phyloP scores from a whole-genome alignment of 2,888 invertebrate genomes.

The Pristionchus mayeri region DNA sequence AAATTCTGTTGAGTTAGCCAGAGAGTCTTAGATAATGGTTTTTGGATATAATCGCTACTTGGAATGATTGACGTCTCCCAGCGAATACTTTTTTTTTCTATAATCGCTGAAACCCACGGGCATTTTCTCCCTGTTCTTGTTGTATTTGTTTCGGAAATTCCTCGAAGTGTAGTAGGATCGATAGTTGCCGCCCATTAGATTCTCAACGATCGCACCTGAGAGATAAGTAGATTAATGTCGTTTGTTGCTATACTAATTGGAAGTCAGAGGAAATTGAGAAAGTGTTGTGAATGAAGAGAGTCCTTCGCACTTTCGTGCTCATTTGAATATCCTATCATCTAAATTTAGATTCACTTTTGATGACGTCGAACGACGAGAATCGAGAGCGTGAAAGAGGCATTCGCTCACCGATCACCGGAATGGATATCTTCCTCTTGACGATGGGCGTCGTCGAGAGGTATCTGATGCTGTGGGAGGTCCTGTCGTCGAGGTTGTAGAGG shows the following conservation, averaged over 20 bases:
- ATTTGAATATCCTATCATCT: too few relatives aligned
- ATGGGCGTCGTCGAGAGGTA: constrained; percentile 93
- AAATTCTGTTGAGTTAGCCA: too few relatives aligned
- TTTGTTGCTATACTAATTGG: not conserved
- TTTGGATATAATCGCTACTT: too few relatives aligned
- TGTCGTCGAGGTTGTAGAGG: constrained; percentile 90
- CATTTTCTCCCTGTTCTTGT: constrained; percentile 50
- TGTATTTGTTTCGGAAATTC: constrained; percentile 83
- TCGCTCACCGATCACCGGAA: constrained; percentile 82
- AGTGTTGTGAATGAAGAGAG: too few relatives aligned
- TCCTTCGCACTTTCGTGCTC: too few relatives aligned
- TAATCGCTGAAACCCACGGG: not conserved
- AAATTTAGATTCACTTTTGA: too few relatives aligned
- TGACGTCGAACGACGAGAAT: too few relatives aligned
- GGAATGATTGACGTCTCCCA: too few relatives aligned
- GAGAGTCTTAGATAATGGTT: too few relatives aligned
- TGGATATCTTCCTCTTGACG: constrained; percentile 87
- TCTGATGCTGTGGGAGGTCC: constrained; percentile 98
- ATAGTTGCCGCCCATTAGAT: constrained; percentile 98
- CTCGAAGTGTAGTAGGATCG: constrained; percentile 93
- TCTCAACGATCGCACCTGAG: constrained; percentile 87
- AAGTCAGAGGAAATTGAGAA: too few relatives aligned
- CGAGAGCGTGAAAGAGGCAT: too few relatives aligned
- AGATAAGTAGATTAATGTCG: not conserved
- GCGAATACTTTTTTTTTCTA: too few relatives aligned